A percentile compares a stretch with the other conserved stretches of the same genome.
phyloP scores from a whole-genome alignment of 2,888 invertebrate species.

The Lithophane leautieri region DNA sequence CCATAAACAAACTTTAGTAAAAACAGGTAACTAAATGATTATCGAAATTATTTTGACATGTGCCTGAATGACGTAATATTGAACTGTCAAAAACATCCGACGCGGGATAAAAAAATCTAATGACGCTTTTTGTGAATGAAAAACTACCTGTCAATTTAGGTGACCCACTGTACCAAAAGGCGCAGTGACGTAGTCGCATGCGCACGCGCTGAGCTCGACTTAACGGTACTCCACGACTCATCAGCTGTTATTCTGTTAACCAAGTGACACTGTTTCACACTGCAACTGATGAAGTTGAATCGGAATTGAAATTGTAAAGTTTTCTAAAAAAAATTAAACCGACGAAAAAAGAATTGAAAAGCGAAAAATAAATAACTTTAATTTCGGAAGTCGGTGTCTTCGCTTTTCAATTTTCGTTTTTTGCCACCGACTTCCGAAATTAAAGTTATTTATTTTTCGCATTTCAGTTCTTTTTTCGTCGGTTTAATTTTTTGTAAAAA shows the following conservation, averaged over 20 bases:
- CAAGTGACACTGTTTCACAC: slow-evolving; percentile 25
- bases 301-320: background rate
- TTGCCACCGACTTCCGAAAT: too few relatives aligned
- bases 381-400: too few relatives aligned
- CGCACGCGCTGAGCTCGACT: slow-evolving; percentile 36
- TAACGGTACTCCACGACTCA: slow-evolving; percentile 55
- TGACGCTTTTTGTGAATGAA: background rate
- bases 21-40: background rate
- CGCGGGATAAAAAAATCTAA: background rate
- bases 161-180: slow-evolving; percentile 16
- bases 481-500: too few relatives aligned
- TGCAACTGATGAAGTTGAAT: background rate
- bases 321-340: background rate
- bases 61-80: background rate
- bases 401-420: too few relatives aligned
- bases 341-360: too few relatives aligned
- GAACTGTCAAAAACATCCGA: background rate
- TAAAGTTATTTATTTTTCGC: too few relatives aligned
- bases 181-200: slow-evolving; percentile 17
- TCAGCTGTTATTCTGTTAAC: slow-evolving; percentile 26
- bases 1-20: background rate
- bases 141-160: background rate
- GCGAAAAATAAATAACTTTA: too few relatives aligned
- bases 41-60: background rate
- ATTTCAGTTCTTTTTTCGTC: too few relatives aligned